Evolutionary conservation across 2,113 vertebrate species (phyloP).

Genomic region (Tyrannus savana): DNA sequence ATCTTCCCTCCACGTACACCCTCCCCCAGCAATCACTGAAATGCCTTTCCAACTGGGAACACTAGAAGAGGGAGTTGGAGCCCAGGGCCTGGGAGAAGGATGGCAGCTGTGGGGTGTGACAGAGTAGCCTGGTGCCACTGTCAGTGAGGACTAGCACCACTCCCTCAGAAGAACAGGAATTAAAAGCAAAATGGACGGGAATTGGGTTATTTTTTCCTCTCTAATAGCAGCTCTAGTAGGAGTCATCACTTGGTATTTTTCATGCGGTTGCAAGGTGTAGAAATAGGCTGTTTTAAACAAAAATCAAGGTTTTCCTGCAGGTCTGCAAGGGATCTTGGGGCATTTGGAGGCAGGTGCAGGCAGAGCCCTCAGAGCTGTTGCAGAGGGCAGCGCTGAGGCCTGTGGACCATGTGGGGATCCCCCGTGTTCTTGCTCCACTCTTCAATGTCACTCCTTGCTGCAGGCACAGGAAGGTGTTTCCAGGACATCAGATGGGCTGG

Average conservation of each 20-base stretch:
- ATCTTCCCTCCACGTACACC: rapidly evolving
- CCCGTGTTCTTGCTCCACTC: background rate
- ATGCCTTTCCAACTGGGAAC: background rate
- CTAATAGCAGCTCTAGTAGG: background rate
- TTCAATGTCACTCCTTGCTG: background rate
- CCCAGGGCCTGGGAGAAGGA: background rate
- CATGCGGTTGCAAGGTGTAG: background rate
- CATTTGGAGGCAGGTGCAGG: background rate
- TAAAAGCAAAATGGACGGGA: background rate
- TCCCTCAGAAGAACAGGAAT: background rate
- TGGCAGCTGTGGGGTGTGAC: background rate
- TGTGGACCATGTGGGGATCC: background rate
- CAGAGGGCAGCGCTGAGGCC: background rate
- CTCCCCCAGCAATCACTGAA: background rate
- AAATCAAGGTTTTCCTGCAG: background rate
- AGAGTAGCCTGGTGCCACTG: background rate
- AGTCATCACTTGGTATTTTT: background rate
- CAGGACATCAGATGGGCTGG: background rate
- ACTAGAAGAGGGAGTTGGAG: background rate
- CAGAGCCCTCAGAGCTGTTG: background rate
- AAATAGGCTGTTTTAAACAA: background rate
- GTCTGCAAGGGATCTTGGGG: background rate
- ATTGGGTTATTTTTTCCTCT: background rate
- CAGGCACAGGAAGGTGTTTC: background rate
- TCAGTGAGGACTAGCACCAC: background rate